Base-by-base conservation (phyloP, 2,888 invertebrate species). In the Hirtodrosophila histrioides region DNA sequence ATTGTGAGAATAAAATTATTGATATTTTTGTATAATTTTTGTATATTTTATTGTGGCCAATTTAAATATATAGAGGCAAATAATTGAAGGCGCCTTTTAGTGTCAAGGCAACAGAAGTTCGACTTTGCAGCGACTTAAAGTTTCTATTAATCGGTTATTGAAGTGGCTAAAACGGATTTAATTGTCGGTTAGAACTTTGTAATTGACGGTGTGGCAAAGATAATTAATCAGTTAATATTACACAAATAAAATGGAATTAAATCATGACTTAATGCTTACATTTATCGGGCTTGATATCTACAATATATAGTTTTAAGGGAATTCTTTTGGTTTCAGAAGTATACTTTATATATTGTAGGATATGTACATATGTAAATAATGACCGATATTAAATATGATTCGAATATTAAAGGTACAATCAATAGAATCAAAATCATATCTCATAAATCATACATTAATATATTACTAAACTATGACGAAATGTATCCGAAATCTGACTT, bases 71-170 rank as follows among this genome's bases (percentile, higher is more conserved):
- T 45, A 53, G 48, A 51, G 65, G 64, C 65, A 36, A 61, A 46
- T 61, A 67, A 62, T 62, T 62, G 49, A 69, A 69, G 37, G 49
- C 51, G 62, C 43, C 56, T 29, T 74, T 74, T 73, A 56, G 60
- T 74, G 75, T 69, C 75, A 73, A 65, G 73, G 73, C 39, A 50
- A 53, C 36, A 55, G 65, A 75, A 65, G 75, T 65, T 75, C 74
- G 75, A 73, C 75, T 56, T 12, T 11, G 12, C 54, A 17, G 43
- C 43, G 46, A 57, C 51, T 48, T 37, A 37, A 53, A 31, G 27
- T 33, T 39, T 33, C 10, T 41, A 29, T 3, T 29, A 50, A 7
- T 3, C 23, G 27, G 29, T 44, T 48, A 53, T 39, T 27, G 27
- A 54, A 45, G 49, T 39, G 17, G 12, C 31, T 23, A 23, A 3